These are phyloP conservation scores for Ammospiza maritima DNA, from an alignment of 2,797 vertebrate species.

Conservation along the genomic window DNA sequence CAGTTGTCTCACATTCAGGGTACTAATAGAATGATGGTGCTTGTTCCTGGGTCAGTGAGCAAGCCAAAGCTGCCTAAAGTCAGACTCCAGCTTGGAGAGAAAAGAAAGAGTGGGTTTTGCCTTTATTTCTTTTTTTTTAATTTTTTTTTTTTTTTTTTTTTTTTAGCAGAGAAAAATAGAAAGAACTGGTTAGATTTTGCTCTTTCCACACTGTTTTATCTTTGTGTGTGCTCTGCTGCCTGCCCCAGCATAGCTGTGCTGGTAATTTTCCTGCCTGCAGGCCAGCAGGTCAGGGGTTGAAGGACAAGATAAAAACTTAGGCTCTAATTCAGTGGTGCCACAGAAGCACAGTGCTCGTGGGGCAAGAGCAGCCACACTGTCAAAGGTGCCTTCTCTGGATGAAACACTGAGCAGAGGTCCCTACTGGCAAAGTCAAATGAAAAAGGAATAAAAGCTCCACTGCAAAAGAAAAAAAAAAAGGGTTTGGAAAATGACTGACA, in stretches of 20 bases:
- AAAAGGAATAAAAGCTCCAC: conserved; percentile 26
- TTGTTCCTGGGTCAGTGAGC: conserved; percentile 66
- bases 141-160: background rate
- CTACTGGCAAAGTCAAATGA: conserved; percentile 67
- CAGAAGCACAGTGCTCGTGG: background rate
- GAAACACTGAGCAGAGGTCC: conserved; percentile 36
- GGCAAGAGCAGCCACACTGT: conserved; percentile 38
- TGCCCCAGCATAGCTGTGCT: conserved; percentile 1
- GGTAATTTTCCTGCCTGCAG: conserved; percentile 29
- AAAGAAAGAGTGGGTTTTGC: background rate
- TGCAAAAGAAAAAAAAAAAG: background rate
- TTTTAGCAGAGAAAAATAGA: background rate
- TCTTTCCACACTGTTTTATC: conserved; percentile 10
- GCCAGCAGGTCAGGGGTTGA: conserved; percentile 34
- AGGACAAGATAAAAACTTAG: conserved; percentile 34
- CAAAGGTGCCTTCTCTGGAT: conserved; percentile 54
- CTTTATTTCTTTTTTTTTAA: background rate
- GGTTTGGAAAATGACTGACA: background rate
- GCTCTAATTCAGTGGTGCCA: conserved; percentile 47
- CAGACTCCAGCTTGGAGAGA: conserved; percentile 31
- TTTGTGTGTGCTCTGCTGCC: background rate
- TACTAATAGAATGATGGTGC: conserved; percentile 56
- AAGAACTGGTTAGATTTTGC: conserved; percentile 27
- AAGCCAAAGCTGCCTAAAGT: conserved; percentile 65
- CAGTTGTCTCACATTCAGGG: conserved; percentile 46